Percentiles rank a stretch among this genome's conserved stretches.
Conservation (phyloP, 2,113 vertebrate genomes). For the Limanda limanda region DNA sequence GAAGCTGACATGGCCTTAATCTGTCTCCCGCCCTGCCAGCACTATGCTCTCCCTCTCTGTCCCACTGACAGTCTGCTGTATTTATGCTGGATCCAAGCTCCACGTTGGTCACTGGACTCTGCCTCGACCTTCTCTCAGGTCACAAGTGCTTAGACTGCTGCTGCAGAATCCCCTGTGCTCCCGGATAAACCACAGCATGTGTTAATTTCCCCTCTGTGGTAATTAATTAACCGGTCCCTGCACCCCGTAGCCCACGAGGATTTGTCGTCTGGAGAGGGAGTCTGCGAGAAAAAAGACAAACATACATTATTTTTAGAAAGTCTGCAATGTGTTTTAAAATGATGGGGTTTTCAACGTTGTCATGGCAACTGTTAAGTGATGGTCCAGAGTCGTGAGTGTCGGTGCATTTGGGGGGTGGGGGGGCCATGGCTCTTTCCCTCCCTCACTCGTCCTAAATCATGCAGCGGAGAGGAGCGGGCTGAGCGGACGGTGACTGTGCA, state of each 20-base stretch:
- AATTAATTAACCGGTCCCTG: slow-evolving; percentile 1
- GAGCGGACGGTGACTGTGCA: slow-evolving; percentile 6
- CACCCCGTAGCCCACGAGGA: slow-evolving; percentile 29
- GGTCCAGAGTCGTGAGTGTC: slow-evolving; percentile 50
- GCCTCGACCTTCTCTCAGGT: slow-evolving; percentile 20
- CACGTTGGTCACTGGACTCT: slow-evolving; percentile 21
- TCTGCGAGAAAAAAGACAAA: slow-evolving; percentile 68
- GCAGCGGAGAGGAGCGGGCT: slow-evolving; percentile 4
- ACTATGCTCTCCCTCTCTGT: slow-evolving; percentile 43
- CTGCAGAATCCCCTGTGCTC: neutral
- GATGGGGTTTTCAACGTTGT: slow-evolving; percentile 73
- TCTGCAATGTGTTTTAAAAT: slow-evolving; percentile 80
- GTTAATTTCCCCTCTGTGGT: slow-evolving; percentile 5
- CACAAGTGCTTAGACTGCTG: neutral
- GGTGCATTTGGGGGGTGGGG: slow-evolving; percentile 29
- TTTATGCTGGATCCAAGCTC: slow-evolving; percentile 36
- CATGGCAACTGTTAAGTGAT: slow-evolving; percentile 81
- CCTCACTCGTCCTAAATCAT: slow-evolving; percentile 42
- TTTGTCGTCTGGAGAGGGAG: slow-evolving; percentile 52
- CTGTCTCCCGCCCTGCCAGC: slow-evolving; percentile 51
- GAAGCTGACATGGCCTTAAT: slow-evolving; percentile 74
- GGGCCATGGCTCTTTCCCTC: slow-evolving; percentile 30
- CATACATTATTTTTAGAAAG: slow-evolving; percentile 83
- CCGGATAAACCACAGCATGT: neutral
- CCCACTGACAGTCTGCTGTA: slow-evolving; percentile 33